These are phyloP conservation scores for Celastrina argiolus DNA, from an alignment of 2,888 invertebrate genomes.

Conservation along the genomic window DNA sequence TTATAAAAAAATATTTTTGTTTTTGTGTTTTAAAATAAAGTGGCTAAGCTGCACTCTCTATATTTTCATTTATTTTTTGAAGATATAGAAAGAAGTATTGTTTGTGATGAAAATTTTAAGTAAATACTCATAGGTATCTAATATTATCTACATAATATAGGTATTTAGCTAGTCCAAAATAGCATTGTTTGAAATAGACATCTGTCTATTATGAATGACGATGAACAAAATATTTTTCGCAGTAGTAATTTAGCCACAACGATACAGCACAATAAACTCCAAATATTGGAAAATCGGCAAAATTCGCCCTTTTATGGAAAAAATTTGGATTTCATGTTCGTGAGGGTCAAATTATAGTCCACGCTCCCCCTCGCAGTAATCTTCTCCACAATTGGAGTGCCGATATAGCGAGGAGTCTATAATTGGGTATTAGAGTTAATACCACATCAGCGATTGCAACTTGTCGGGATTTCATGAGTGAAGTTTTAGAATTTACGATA, in stretches of 20 bases:
- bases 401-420: constrained; percentile 53
- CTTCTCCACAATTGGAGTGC: constrained; percentile 49
- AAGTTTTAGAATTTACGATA: not conserved
- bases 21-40: not conserved
- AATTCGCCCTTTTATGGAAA: constrained; percentile 10
- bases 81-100: no score
- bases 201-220: no score
- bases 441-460: constrained; percentile 36
- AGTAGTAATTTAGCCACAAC: not conserved
- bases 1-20: not conserved
- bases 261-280: not conserved
- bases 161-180: no score
- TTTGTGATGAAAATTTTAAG: no score
- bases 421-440: constrained; percentile 68
- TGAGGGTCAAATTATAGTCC: constrained; percentile 27
- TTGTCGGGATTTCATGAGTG: constrained; percentile 7
- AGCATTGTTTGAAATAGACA: no score
- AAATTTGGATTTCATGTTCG: constrained; percentile 26
- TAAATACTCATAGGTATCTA: no score
- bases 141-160: no score
- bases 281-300: not conserved
- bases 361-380: constrained; percentile 46
- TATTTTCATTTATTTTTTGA: no score
- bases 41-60: no score
- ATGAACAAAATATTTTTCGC: not conserved